A percentile compares a stretch with the other conserved stretches of the same genome.
phyloP scores from a whole-genome alignment of 1,140 invertebrate genomes.

The Stegodyphus mimosarum region DNA sequence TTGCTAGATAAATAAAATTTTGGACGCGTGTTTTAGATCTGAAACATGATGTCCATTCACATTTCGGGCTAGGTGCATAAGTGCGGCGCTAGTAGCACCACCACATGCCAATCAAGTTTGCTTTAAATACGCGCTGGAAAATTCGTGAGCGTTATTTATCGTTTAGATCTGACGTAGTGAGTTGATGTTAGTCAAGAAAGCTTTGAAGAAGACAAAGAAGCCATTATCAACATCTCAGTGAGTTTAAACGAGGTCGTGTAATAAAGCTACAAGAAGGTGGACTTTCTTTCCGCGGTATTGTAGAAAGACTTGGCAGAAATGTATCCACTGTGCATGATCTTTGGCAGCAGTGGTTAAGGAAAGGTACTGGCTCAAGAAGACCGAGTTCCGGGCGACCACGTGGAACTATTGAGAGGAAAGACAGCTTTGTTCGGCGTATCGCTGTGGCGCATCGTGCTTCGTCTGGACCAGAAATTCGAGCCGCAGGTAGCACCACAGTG shows the following conservation, averaged over 20 bases:
- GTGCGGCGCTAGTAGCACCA: too few relatives aligned
- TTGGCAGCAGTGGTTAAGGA: not conserved
- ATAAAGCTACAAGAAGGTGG: conserved; percentile 1
- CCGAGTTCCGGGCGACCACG: not conserved
- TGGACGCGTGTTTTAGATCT: not conserved
- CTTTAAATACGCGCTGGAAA: not conserved
- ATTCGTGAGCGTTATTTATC: not conserved
- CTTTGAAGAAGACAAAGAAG: conserved; percentile 10
- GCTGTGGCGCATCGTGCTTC: not conserved
- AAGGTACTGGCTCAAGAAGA: conserved; percentile 6
- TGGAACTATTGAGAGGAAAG: not conserved
- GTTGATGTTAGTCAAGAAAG: conserved; percentile 1
- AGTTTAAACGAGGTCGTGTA: conserved; percentile 6
- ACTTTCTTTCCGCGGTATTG: conserved; percentile 17
- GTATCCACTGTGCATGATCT: not conserved
- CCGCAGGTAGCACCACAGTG: not conserved
- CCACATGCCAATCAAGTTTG: not conserved
- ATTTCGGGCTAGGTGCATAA: too few relatives aligned
- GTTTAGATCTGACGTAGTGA: not conserved
- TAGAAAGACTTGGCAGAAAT: not conserved
- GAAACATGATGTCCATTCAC: too few relatives aligned
- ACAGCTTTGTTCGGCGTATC: not conserved
- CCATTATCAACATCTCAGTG: conserved; percentile 7
- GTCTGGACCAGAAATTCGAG: not conserved
- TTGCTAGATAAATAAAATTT: not conserved